Evolutionary conservation across 1,140 invertebrate genomes (phyloP).

Genomic region (Meloidogyne hapla): DNA sequence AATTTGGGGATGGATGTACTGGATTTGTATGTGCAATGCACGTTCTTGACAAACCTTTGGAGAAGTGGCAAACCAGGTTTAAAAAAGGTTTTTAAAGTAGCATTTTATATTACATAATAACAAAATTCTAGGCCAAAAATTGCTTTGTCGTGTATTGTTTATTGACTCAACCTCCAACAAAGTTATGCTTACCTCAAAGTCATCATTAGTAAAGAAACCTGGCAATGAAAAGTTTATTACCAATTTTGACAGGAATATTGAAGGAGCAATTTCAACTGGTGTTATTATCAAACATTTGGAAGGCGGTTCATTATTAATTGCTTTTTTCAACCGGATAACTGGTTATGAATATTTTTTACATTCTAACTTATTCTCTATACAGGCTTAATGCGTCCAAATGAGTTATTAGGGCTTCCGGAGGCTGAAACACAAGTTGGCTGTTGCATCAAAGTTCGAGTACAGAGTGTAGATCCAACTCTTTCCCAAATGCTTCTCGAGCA

Average conservation of each 20-base stretch:
- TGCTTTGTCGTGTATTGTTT: conserved; percentile 52
- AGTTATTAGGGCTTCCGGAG: background rate
- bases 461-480: conserved; percentile 9
- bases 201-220: conserved; percentile 33
- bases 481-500: conserved; percentile 31
- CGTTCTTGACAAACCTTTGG: conserved; percentile 37
- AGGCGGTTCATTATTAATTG: conserved; percentile 29
- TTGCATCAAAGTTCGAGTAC: conserved; percentile 41
- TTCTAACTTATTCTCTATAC: background rate
- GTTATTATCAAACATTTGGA: conserved; percentile 28
- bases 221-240: conserved; percentile 27
- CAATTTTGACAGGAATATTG: conserved; percentile 10
- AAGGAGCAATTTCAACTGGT: conserved; percentile 30
- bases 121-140: conserved; percentile 44
- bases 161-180: conserved; percentile 34
- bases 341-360: conserved; percentile 4
- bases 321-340: conserved; percentile 33
- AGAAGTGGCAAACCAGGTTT: conserved; percentile 45
- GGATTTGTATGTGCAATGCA: conserved; percentile 49
- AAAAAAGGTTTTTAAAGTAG: conserved; percentile 33
- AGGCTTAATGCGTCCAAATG: too few relatives aligned
- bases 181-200: conserved; percentile 51
- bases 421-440: conserved; percentile 27
- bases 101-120: background rate
- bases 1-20: conserved; percentile 36